A percentile compares a stretch with the other conserved stretches of the same genome.
Evolutionary conservation across 2,797 vertebrate species (phyloP).

Genomic region (Chlorospingus flavigularis): DNA sequence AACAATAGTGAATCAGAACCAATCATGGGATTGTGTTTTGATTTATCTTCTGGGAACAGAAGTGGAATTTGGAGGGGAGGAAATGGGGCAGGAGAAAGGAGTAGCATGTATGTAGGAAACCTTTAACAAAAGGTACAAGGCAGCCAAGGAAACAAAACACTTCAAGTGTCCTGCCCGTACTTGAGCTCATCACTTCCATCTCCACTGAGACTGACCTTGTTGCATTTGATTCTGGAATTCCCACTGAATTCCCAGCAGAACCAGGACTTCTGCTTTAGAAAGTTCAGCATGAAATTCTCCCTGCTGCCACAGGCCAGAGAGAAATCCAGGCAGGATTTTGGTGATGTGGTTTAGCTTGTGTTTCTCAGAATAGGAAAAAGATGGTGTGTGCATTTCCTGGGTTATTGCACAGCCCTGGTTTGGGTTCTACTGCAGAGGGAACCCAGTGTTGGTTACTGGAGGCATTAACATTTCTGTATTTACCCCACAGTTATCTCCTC

Average conservation of each 20-base stretch:
- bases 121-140: background rate
- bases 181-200: background rate
- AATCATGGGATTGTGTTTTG: background rate
- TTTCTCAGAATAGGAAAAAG: background rate
- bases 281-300: background rate
- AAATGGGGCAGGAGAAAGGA: background rate
- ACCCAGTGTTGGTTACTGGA: background rate
- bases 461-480: background rate
- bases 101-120: background rate
- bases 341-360: background rate
- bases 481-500: background rate
- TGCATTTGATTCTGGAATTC: background rate
- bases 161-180: background rate
- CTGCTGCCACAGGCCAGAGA: background rate
- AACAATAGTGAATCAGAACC: background rate
- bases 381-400: background rate
- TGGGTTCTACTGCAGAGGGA: background rate
- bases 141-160: background rate
- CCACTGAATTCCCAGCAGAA: background rate
- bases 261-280: background rate
- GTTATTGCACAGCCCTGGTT: background rate
- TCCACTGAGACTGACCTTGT: background rate
- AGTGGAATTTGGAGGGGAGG: background rate
- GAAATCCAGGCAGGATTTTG: background rate
- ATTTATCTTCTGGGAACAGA: background rate